phyloP scores from a whole-genome alignment of 1,140 invertebrate species.

The Neodiprion pinetum region DNA sequence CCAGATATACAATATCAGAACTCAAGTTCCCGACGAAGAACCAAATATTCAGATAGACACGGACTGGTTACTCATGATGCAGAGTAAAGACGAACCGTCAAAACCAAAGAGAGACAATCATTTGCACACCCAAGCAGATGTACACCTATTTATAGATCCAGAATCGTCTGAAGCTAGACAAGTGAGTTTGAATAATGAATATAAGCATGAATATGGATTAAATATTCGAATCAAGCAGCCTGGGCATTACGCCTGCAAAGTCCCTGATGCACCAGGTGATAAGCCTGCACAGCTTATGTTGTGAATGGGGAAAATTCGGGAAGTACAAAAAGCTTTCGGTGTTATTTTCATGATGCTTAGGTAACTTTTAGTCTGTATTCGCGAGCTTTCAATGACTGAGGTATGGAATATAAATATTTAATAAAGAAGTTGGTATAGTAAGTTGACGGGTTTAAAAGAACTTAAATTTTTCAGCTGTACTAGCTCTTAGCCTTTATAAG shows the following conservation, averaged over 20 bases:
- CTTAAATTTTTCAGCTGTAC: background rate
- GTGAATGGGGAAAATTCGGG: background rate
- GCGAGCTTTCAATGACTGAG: too few species aligned
- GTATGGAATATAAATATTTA: too few species aligned
- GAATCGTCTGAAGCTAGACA: background rate
- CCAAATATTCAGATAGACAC: background rate
- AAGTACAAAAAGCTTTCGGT: too few species aligned
- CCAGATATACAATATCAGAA: background rate
- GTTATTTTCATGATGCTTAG: too few species aligned
- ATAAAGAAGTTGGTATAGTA: too few species aligned
- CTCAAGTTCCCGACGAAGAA: background rate
- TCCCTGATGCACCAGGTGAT: background rate
- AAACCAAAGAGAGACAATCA: background rate
- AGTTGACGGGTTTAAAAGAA: background rate
- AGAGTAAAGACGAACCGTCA: background rate
- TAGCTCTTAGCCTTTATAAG: background rate
- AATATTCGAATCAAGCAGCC: background rate
- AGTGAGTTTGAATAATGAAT: background rate
- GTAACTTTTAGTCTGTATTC: too few species aligned
- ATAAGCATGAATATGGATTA: background rate
- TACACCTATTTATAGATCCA: background rate
- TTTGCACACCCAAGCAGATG: background rate
- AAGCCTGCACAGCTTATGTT: background rate
- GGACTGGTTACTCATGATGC: background rate
- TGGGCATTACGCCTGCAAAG: background rate